These are phyloP conservation scores for Amyelois transitella DNA, from an alignment of 1,140 invertebrate species.

Conservation along the genomic window DNA sequence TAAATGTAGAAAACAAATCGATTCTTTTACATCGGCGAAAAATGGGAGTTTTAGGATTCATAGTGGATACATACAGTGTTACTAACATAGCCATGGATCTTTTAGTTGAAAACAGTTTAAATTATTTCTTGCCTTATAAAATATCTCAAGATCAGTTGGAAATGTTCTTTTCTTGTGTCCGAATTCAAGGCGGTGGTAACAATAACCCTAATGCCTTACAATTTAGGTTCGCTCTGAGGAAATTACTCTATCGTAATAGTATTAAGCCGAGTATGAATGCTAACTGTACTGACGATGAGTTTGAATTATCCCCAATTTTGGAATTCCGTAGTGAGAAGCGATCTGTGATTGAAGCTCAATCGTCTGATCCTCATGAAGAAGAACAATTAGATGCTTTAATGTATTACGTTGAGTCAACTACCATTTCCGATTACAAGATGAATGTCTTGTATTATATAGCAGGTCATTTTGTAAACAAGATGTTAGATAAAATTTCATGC, in stretches of 20 bases:
- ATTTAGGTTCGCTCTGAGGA: conserved; percentile 17
- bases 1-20: not conserved
- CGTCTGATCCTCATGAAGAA: not conserved
- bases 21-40: conserved; percentile 4
- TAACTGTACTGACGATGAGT: conserved; percentile 14
- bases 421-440: conserved; percentile 11
- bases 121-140: conserved; percentile 38
- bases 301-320: conserved; percentile 10
- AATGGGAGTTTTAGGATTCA: conserved; percentile 4
- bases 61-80: conserved; percentile 11
- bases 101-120: conserved; percentile 10
- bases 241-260: conserved; percentile 24
- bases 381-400: not conserved
- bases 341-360: not conserved
- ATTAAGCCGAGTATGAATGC: conserved; percentile 22
- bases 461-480: conserved; percentile 17
- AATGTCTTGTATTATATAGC: conserved; percentile 24
- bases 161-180: conserved; percentile 34
- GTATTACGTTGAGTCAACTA: not conserved
- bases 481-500: conserved; percentile 13
- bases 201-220: conserved; percentile 29
- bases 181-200: conserved; percentile 19
- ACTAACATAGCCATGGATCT: conserved; percentile 16
- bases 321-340: conserved; percentile 7
- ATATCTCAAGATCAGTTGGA: no score